Evolutionary conservation across 2,113 vertebrate species (phyloP), one percentile per base, ranked within the genome.

Genomic region (Pogona vitticeps): DNA sequence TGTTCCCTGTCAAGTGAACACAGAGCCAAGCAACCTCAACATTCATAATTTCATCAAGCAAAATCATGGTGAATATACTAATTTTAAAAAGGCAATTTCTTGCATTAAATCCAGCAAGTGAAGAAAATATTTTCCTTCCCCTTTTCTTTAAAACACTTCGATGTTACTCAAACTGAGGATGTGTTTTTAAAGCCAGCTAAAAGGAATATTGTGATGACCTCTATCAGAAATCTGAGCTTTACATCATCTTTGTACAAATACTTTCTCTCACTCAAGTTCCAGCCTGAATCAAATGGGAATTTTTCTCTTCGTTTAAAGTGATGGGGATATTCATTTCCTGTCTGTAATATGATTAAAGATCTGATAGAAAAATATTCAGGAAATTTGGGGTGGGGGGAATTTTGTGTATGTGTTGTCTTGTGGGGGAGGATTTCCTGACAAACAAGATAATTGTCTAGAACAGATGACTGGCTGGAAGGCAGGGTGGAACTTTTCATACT

Each of bases 181-280:
- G 61, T 18, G 12, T 42, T 91, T 92, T 91, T 90, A 84, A 42
- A 89, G 20, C 36, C 4, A 1, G 13, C 13, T 85, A 12, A 8
- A 26, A 71, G 88, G 90, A 90, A 89, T 88, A 77, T 21, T n/a
- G 40, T 87, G 85, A 46, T 31, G 59, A 42, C 79, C 26, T 20
- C 12, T 83, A 65, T 70, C 40, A 58, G 13, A 65, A 76, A 0
- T 83, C 52, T 2, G 63, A 91, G 33, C 76, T 20, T 75, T 81
- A 10, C 46, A 18, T 14, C n/a, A n/a, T 63, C 8, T 18, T 4
- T 58, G 68, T 84, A 33, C 61, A 91, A 89, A 79, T 78, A 46
- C 6, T 70, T 67, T 87, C 42, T n/a, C 28, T 84, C 81, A 31
- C 42, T 89, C n/a, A 31, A 31, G 21, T 38, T 87, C 15, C 40